These are phyloP conservation scores for Drosophila atroscutellata DNA, from an alignment of 2,888 invertebrate genomes.

Conservation along the genomic window DNA sequence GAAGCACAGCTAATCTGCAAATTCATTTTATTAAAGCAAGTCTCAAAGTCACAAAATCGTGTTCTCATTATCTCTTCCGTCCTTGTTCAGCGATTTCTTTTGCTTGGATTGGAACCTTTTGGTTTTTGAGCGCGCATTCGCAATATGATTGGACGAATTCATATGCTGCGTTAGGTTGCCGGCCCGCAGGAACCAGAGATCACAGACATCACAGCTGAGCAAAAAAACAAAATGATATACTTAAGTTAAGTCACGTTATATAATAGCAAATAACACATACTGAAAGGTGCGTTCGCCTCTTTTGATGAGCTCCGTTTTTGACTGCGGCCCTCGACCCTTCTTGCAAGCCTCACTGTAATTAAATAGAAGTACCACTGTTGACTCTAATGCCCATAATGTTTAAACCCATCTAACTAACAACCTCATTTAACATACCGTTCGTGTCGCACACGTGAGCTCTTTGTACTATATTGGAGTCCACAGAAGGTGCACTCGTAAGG, in stretches of 20 bases:
- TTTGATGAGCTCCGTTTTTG: constrained; percentile 70
- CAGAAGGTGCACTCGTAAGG: constrained; percentile 70
- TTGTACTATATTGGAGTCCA: constrained; percentile 71
- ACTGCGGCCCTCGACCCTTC: constrained; percentile 68
- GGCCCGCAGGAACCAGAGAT: constrained; percentile 70
- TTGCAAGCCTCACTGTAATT: constrained; percentile 63
- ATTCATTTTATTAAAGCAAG: constrained; percentile 19
- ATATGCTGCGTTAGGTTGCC: constrained; percentile 66
- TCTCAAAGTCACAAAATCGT: constrained; percentile 2
- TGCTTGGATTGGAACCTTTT: constrained; percentile 38
- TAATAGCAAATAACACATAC: constrained; percentile 32
- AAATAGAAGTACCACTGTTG: not conserved
- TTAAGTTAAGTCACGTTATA: not conserved
- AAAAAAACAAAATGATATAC: not conserved
- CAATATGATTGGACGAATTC: constrained; percentile 61
- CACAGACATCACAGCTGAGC: constrained; percentile 59
- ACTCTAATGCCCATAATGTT: not conserved
- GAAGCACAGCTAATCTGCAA: constrained; percentile 2
- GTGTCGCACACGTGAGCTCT: constrained; percentile 68
- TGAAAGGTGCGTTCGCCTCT: constrained; percentile 72
- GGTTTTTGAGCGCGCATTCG: constrained; percentile 56
- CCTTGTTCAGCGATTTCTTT: constrained; percentile 3
- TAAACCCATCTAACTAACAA: not conserved
- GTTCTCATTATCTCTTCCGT: not conserved
- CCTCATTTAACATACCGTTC: constrained; percentile 51